Percentiles rank a stretch among this genome's conserved stretches.
Evolutionary conservation across 2,888 invertebrate genomes (phyloP).

Genomic region (Dasypolia templi): DNA sequence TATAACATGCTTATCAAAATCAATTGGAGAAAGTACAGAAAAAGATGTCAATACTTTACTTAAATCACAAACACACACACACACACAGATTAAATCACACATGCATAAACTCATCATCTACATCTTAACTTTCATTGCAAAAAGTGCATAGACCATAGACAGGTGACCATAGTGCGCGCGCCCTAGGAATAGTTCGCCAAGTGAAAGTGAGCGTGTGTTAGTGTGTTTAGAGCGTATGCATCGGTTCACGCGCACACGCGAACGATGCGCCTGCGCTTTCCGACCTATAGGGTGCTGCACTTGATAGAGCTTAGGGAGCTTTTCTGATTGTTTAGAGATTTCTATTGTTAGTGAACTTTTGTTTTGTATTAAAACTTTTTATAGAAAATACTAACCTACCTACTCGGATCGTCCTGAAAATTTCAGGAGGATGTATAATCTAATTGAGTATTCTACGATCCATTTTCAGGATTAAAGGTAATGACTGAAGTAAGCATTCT

Average conservation of each 20-base stretch:
- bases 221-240: constrained; percentile 75
- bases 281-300: constrained; percentile 75
- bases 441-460: too few species aligned
- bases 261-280: constrained; percentile 71
- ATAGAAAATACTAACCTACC: too few species aligned
- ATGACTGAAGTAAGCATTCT: not conserved
- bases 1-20: not conserved
- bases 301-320: constrained; percentile 64
- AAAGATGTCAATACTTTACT: not conserved
- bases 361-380: not conserved
- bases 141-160: constrained; percentile 27
- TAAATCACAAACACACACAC: not conserved
- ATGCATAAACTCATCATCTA: not conserved
- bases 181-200: constrained; percentile 86
- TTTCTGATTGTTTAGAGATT: constrained; percentile 29
- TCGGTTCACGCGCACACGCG: constrained; percentile 67
- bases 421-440: not conserved
- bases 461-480: not conserved
- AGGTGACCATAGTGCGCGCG: constrained; percentile 63
- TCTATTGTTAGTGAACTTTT: not conserved
- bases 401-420: not conserved
- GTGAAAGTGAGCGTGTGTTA: constrained; percentile 87
- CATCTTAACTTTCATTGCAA: constrained; percentile 10
- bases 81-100: not conserved
- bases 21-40: not conserved